Conservation (phyloP, 2,888 invertebrate genomes). For the Acrocera orbiculus region DNA sequence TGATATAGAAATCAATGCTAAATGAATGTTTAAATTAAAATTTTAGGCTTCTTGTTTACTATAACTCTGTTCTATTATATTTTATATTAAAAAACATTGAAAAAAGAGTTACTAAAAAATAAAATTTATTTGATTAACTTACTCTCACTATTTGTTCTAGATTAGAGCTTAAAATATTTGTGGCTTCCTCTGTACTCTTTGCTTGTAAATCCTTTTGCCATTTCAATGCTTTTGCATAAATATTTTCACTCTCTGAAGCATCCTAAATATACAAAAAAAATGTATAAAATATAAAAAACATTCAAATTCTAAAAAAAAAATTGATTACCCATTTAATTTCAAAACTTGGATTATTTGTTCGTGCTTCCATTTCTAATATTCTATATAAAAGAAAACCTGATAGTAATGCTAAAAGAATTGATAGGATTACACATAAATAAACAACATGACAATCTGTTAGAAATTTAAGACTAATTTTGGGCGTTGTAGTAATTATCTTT, state of each 20-base stretch:
- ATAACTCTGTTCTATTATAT: too few species aligned
- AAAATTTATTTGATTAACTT: conserved; percentile 15
- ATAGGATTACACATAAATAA: conserved; percentile 25
- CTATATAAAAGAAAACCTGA: conserved; percentile 28
- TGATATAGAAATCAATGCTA: too few species aligned
- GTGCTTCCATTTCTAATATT: conserved; percentile 29
- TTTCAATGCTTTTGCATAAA: conserved; percentile 47
- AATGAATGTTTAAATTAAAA: too few species aligned
- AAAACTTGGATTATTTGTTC: conserved; percentile 24
- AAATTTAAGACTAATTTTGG: conserved; percentile 18
- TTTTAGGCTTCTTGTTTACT: too few species aligned
- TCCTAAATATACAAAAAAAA: neutral
- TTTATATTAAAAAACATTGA: too few species aligned
- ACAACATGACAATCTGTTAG: conserved; percentile 26
- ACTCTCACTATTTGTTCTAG: conserved; percentile 68
- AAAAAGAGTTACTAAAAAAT: too few species aligned
- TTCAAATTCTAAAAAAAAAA: neutral
- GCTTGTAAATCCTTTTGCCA: conserved; percentile 55
- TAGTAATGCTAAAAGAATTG: conserved; percentile 24
- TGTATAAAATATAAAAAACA: neutral
- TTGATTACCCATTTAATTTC: conserved; percentile 29
- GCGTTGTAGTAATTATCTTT: conserved; percentile 5
- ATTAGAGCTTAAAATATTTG: conserved; percentile 58
- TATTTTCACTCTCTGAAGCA: conserved; percentile 35
- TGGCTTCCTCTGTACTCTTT: conserved; percentile 51